A percentile compares a stretch with the other conserved stretches of the same genome.
Conservation (phyloP, 2,113 vertebrate species). For the Stigmatopora nigra region DNA sequence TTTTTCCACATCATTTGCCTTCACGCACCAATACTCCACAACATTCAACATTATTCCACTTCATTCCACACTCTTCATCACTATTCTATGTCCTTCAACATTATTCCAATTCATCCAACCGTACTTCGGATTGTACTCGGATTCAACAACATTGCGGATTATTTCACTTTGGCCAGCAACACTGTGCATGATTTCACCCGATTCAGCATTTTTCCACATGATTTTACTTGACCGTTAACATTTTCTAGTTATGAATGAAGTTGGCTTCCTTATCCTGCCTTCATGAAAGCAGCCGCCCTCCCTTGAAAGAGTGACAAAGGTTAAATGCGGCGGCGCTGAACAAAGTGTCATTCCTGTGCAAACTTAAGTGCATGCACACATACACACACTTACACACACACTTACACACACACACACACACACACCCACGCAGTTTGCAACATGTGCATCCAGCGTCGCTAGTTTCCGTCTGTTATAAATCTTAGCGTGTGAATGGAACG, state of each 20-base stretch:
- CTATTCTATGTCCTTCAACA: no score
- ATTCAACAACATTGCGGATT: no score
- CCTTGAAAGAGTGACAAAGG: slow-evolving; percentile 28
- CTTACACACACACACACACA: slow-evolving; percentile 21
- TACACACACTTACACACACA: slow-evolving; percentile 4
- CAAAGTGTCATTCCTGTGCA: slow-evolving; percentile 18
- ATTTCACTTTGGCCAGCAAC: no score
- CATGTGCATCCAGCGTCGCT: slow-evolving; percentile 37
- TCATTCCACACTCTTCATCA: no score
- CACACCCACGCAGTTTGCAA: slow-evolving; percentile 5
- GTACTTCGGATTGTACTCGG: no score
- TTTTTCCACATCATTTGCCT: no score
- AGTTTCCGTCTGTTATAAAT: slow-evolving; percentile 57
- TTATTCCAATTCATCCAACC: no score
- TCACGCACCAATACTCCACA: no score
- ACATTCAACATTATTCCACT: no score
- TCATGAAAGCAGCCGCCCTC: slow-evolving; percentile 22
- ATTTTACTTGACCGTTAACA: no score
- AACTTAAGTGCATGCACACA: slow-evolving; percentile 19
- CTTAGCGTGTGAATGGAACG: slow-evolving; percentile 56
- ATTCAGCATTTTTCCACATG: no score
- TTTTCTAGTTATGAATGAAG: slow-evolving; percentile 25
- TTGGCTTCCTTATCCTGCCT: slow-evolving; percentile 13
- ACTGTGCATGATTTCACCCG: no score
- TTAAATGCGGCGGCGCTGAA: slow-evolving; percentile 40